phyloP scores from a whole-genome alignment of 2,888 invertebrate genomes.

The Mamestra brassicae region DNA sequence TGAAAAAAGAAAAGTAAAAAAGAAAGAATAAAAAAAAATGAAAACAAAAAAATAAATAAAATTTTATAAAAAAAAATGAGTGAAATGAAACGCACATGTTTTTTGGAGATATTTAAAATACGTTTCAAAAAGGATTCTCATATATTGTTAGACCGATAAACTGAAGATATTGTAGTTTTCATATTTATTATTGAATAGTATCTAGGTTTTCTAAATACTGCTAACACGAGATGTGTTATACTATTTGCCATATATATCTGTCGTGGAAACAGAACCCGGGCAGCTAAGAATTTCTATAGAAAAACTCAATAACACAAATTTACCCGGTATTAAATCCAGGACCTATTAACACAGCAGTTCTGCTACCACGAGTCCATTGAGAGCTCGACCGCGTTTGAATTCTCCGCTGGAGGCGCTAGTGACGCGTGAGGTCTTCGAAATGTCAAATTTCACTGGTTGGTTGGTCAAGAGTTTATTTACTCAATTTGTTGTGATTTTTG shows the following conservation, averaged over 20 bases:
- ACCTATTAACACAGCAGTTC: too few relatives aligned
- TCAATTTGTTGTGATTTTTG: too few relatives aligned
- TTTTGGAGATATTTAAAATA: conserved; percentile 4
- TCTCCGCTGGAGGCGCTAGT: too few relatives aligned
- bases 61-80: conserved; percentile 31
- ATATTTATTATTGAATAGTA: not conserved
- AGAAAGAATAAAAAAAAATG: not conserved
- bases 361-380: too few relatives aligned
- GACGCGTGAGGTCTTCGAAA: too few relatives aligned
- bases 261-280: not conserved
- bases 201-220: conserved; percentile 1
- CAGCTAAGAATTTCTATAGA: not conserved
- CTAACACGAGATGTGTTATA: not conserved
- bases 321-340: not conserved
- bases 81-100: not conserved
- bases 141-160: not conserved
- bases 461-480: too few relatives aligned
- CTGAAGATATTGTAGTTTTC: not conserved
- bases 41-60: not conserved
- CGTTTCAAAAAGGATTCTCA: not conserved
- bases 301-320: not conserved
- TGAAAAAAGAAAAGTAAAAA: not conserved
- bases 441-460: too few relatives aligned
- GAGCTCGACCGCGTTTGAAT: too few relatives aligned
- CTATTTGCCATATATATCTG: not conserved